Evolutionary conservation across 1,140 invertebrate species (phyloP), one percentile per base, ranked within the genome.

Genomic region (fruit fly (Drosophila melanogaster)): DNA sequence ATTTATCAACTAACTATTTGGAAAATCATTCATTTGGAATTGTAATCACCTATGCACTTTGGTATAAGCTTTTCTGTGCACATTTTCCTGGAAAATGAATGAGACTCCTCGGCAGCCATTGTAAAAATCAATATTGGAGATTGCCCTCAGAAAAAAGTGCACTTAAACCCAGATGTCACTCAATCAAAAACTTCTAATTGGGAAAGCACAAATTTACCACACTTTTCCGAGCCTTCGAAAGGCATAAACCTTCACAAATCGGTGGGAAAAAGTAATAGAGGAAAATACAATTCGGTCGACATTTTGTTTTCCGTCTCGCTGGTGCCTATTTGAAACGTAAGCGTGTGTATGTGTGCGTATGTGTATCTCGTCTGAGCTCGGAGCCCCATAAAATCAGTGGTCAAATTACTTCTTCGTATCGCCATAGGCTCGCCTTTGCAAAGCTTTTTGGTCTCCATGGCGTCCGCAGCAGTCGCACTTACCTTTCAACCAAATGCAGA

Each of bases 261-360:
- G 17, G n/a, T n/a, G 38, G 60, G 19, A 84, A 66, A 87, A 73
- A 75, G 38, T 56, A 66, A 61, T 74, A 51, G 35, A 67, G 75
- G 54, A 78, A 73, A 84, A 74, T 70, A 61, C 65, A 74, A 87
- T 89, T 89, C 70, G 84, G 84, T 89, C 84, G 84, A 89, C 84
- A 89, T 89, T 89, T 89, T 89, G 84, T 89, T 89, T 89, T 89
- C 85, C 73, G 84, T 84, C 80, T 89, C 84, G 79, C 77, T 87
- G 75, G 50, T 84, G 69, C 74, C 67, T 69, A 83, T 77, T 86
- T 65, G 66, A 51, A 35, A 81, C 79, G 77, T 51, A 81, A 74
- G 65, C 65, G 24, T 47, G 65, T 47, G 65, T 60, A 37, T 41
- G 33, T 86, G 59, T 33, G 44, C 17, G 65, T 35, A 35, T 77